These are phyloP conservation scores for Leptatherina wallacei DNA, from an alignment of 2,797 vertebrate genomes.

Conservation along the genomic window DNA sequence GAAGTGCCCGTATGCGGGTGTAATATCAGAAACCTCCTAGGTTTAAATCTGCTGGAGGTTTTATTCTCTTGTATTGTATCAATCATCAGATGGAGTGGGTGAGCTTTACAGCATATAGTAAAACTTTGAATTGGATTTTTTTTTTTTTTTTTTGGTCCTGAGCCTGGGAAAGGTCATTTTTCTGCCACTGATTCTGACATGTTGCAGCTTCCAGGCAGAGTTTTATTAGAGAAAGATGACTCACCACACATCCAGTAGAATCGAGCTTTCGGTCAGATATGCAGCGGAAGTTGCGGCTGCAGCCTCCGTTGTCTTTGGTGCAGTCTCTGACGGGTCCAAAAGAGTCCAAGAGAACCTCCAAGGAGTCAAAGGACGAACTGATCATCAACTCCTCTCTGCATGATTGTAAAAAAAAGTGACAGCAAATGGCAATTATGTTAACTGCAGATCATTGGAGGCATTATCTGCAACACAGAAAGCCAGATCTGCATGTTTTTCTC, in stretches of 20 bases:
- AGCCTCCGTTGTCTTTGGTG: conserved; percentile 95
- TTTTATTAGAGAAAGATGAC: conserved; percentile 57
- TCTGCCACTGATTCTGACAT: conserved; percentile 1
- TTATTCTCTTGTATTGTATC: conserved; percentile 1
- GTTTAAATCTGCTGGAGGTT: conserved; percentile 6
- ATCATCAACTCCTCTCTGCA: conserved; percentile 97
- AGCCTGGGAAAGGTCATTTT: conserved; percentile 13
- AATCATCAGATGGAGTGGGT: conserved; percentile 20
- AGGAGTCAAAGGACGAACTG: conserved; percentile 96
- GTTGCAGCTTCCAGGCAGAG: conserved; percentile 13
- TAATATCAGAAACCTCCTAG: conserved; percentile 14
- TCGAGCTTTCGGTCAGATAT: conserved; percentile 97
- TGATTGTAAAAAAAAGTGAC: neutral
- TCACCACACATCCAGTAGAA: conserved; percentile 95
- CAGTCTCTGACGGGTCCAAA: conserved; percentile 98
- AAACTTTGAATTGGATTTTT: conserved; percentile 23
- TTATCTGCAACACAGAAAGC: neutral
- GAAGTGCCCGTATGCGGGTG: conserved; percentile 18
- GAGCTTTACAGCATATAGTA: neutral
- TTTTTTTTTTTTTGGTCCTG: neutral
- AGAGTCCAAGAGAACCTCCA: conserved; percentile 97
- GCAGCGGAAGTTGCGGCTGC: conserved; percentile 98
- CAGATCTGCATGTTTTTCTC: neutral
- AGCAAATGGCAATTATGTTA: neutral
- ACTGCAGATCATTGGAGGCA: neutral